A percentile compares a stretch with the other conserved stretches of the same genome.
Conservation (phyloP, 2,113 vertebrate genomes). For the Dicentrarchus labrax region DNA sequence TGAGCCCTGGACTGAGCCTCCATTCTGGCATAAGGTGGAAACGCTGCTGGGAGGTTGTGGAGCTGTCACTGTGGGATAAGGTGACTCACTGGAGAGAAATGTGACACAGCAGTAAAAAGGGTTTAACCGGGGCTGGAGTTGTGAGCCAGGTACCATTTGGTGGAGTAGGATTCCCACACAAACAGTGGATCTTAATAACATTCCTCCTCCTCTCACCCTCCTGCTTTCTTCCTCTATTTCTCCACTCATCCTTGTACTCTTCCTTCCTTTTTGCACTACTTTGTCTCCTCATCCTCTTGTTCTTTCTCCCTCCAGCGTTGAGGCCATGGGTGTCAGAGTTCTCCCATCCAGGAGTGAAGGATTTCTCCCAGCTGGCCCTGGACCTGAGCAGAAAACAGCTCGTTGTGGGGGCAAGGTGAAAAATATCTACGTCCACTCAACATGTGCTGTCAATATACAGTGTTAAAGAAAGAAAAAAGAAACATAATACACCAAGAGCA, state of each 20-base stretch:
- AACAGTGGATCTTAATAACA: neutral
- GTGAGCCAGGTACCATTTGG: conserved; percentile 27
- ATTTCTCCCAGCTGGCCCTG: conserved; percentile 94
- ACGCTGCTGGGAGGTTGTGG: neutral
- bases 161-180: neutral
- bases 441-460: neutral
- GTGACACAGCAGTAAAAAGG: conserved; percentile 28
- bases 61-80: conserved; percentile 18
- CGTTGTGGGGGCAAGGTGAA: conserved; percentile 96
- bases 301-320: conserved; percentile 83
- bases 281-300: neutral
- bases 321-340: conserved; percentile 93
- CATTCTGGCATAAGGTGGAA: neutral
- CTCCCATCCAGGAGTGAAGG: conserved; percentile 90
- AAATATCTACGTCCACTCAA: neutral
- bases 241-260: neutral
- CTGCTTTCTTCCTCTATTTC: neutral
- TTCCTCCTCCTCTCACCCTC: neutral
- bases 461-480: neutral
- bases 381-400: conserved; percentile 95
- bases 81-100: conserved; percentile 25
- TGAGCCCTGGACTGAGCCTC: neutral
- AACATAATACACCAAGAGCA: neutral
- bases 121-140: neutral
- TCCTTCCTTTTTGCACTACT: neutral